Evolutionary conservation across 1,140 invertebrate species (phyloP).

Genomic region (Lepidostoma basale): DNA sequence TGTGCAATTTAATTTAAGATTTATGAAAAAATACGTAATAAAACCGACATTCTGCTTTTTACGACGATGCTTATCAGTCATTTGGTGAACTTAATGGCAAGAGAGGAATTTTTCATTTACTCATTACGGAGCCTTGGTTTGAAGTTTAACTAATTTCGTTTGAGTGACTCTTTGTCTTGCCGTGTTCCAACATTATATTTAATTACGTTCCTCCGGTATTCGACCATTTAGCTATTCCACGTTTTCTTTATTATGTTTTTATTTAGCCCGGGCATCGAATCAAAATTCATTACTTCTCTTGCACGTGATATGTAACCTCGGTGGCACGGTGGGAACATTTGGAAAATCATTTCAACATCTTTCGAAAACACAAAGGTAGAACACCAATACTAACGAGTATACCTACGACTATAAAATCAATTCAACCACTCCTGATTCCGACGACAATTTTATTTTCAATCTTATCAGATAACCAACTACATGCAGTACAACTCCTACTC

Average conservation of each 20-base stretch:
- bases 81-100: constrained; percentile 13
- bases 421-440: too few relatives aligned
- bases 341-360: too few relatives aligned
- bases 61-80: constrained; percentile 21
- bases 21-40: constrained; percentile 32
- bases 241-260: background rate
- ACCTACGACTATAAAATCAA: too few relatives aligned
- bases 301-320: too few relatives aligned
- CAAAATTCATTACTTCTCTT: too few relatives aligned
- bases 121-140: background rate
- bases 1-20: constrained; percentile 28
- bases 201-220: background rate
- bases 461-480: too few relatives aligned
- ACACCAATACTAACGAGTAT: too few relatives aligned
- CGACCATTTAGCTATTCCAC: background rate
- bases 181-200: constrained; percentile 14
- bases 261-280: too few relatives aligned
- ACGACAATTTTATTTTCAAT: too few relatives aligned
- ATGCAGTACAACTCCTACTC: too few relatives aligned
- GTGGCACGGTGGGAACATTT: too few relatives aligned
- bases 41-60: constrained; percentile 29
- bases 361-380: too few relatives aligned
- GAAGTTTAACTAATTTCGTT: constrained; percentile 25
- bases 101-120: constrained; percentile 3
- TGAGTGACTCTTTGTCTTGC: constrained; percentile 4